Percentiles rank a stretch among this genome's conserved stretches.
These are phyloP conservation scores for Griposia aprilina DNA, from an alignment of 2,888 invertebrate genomes.

Conservation along the genomic window DNA sequence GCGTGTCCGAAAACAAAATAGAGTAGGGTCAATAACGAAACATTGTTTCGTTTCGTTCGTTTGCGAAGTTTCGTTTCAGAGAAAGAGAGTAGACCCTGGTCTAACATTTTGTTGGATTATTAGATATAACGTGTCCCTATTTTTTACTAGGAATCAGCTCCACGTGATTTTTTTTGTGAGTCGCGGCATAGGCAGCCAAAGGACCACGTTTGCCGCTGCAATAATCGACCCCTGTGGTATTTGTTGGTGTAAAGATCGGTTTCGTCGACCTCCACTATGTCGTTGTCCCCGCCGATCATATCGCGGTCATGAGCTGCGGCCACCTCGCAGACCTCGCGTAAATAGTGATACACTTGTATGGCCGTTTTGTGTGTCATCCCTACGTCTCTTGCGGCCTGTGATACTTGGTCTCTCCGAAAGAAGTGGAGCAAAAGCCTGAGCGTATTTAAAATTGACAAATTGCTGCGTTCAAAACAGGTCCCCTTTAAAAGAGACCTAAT, in stretches of 20 bases:
- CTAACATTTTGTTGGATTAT: slow-evolving; percentile 18
- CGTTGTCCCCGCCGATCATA: slow-evolving; percentile 23
- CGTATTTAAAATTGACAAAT: background rate
- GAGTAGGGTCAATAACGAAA: no score
- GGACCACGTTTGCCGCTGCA: slow-evolving; percentile 29
- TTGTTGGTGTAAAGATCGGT: slow-evolving; percentile 11
- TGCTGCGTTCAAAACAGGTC: slow-evolving; percentile 18
- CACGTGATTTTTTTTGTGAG: slow-evolving; percentile 19
- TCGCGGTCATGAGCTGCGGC: slow-evolving; percentile 20
- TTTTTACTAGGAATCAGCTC: slow-evolving; percentile 18
- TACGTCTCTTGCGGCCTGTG: slow-evolving; percentile 24
- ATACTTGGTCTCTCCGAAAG: background rate
- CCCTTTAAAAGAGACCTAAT: background rate
- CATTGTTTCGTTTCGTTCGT: no score
- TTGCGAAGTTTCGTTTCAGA: no score
- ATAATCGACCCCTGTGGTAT: slow-evolving; percentile 22
- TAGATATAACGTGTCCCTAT: slow-evolving; percentile 24
- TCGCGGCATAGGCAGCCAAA: slow-evolving; percentile 29
- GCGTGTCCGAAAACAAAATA: no score
- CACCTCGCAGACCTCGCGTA: slow-evolving; percentile 27
- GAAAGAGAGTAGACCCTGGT: no score
- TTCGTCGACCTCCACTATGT: slow-evolving; percentile 33
- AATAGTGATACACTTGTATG: background rate
- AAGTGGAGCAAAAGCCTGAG: slow-evolving; percentile 1
- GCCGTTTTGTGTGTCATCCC: slow-evolving; percentile 23